Evolutionary conservation across 1,140 invertebrate species (phyloP), one percentile per base, ranked within the genome.

Genomic region (Drosophila paulistorum): DNA sequence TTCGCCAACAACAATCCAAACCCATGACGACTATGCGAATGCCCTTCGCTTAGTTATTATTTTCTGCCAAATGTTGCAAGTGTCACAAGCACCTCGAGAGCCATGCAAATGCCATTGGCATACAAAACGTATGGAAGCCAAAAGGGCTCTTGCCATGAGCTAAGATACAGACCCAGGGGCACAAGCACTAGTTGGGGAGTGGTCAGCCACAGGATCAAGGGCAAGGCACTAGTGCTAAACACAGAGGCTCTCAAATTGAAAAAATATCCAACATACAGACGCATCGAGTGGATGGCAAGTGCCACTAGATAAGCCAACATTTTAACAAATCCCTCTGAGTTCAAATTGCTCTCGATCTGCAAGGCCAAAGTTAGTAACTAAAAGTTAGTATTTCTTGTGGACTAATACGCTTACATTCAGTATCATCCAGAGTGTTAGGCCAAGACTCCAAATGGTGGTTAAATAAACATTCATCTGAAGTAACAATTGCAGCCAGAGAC

Each of bases 261-360:
- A 14, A 20, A 20, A 59, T 11, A 59, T 5, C 33, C 57, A 7
- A 11, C 11, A 59, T 59, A 59, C 1, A 59, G 57, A 59, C 57
- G 57, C 33, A n/a, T 35, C 62, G 39, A 54, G 54, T 74, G 57
- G 66, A 74, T 74, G 61, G 7, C 72, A 62, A 68, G 75, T 41
- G 65, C 35, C 65, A 61, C 41, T 60, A 76, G 62, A 76, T 65
- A 39, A 42, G 59, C 72, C 62, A 76, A 69, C 48, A 69, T 14
- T 59, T 55, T 45, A 41, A 66, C 62, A 59, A 76, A 69, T 59
- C 73, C 65, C 41, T 74, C 71, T 42, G 17, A 26, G 63, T 37
- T 30, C 20, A 35, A 55, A 35, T 59, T 20, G 10, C 1, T 14
- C 11, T 20, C 57, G 1, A 33, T 20, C 57, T 59, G 33, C n/a